Percentiles rank a stretch among this genome's conserved stretches.
Conservation (phyloP, 2,888 invertebrate genomes). For the Dynastes hyllus region DNA sequence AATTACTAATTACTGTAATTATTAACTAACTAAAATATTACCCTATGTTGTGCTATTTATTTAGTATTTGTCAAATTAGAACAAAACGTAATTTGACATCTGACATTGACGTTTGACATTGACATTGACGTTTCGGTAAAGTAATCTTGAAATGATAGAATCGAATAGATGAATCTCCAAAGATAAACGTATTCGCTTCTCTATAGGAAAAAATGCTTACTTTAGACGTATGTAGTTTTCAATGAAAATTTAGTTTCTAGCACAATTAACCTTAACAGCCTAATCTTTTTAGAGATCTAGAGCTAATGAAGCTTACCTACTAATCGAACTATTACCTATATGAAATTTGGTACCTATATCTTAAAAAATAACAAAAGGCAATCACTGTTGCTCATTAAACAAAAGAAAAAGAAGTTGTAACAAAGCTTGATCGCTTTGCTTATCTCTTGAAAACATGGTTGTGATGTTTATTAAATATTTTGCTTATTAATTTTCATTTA, state of each 20-base stretch:
- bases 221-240: no score
- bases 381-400: constrained; percentile 41
- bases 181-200: no score
- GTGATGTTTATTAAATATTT: constrained; percentile 26
- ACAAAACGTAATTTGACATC: no score
- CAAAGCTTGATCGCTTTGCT: constrained; percentile 37
- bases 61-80: no score
- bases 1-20: background rate
- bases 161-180: no score
- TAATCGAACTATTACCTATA: background rate
- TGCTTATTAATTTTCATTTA: constrained; percentile 10
- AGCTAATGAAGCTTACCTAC: background rate
- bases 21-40: background rate
- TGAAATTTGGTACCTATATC: background rate
- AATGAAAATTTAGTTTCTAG: background rate
- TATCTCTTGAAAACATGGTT: constrained; percentile 35
- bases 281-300: background rate
- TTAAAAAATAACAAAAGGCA: constrained; percentile 29
- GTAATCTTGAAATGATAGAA: no score
- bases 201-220: no score
- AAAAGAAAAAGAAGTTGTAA: constrained; percentile 3
- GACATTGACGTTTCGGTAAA: no score
- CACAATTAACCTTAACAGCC: background rate
- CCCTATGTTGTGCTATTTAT: background rate
- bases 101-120: no score